These are phyloP conservation scores for Anolis apletophallus DNA, from an alignment of 2,797 vertebrate genomes.

Conservation along the genomic window DNA sequence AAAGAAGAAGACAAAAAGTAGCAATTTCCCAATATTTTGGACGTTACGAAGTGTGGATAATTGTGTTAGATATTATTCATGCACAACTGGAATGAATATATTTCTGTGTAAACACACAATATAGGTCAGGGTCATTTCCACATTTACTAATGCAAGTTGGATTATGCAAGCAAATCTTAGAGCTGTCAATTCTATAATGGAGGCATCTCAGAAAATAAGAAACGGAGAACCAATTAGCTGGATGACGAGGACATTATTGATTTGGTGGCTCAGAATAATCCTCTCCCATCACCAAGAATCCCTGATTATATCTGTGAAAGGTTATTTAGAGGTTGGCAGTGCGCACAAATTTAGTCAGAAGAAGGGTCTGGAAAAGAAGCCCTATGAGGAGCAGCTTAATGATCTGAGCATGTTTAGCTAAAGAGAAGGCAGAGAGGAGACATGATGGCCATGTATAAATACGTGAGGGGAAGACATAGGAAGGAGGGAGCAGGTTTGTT, in stretches of 20 bases:
- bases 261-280: conserved; percentile 9
- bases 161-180: not conserved
- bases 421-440: no score
- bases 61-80: not conserved
- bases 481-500: no score
- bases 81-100: not conserved
- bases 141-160: not conserved
- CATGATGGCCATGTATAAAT: no score
- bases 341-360: not conserved
- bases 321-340: not conserved
- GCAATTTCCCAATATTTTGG: not conserved
- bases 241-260: conserved; percentile 50
- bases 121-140: fast-evolving
- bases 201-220: conserved; percentile 16
- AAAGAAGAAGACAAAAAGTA: not conserved
- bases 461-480: no score
- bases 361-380: no score
- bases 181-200: not conserved
- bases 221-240: conserved; percentile 25
- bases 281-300: not conserved
- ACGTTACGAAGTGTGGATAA: not conserved
- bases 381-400: no score
- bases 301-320: not conserved
- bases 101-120: not conserved
- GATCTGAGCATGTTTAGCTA: no score